A percentile compares a stretch with the other conserved stretches of the same genome.
These are phyloP conservation scores for Oscheius sp. DNA, from an alignment of 2,888 invertebrate species.

Conservation along the genomic window DNA sequence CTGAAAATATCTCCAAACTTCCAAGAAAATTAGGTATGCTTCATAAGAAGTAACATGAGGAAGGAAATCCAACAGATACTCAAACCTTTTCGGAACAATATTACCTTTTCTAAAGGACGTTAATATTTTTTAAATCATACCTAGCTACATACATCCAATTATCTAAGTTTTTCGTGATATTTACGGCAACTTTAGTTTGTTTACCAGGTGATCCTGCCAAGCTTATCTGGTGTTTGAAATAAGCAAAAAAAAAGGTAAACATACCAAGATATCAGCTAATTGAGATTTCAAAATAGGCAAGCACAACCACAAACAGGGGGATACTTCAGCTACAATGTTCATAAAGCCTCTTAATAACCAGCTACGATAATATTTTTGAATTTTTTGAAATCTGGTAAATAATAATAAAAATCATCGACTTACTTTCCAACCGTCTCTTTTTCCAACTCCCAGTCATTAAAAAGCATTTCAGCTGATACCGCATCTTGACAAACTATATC, in stretches of 20 bases:
- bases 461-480: slow-evolving; percentile 28
- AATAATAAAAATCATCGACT: no score
- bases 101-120: slow-evolving; percentile 7
- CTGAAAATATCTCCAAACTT: slow-evolving; percentile 31
- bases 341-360: slow-evolving; percentile 33
- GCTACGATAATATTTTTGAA: slow-evolving; percentile 9
- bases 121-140: background rate
- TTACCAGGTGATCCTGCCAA: background rate
- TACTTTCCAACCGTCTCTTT: slow-evolving; percentile 39
- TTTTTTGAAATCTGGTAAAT: slow-evolving; percentile 17
- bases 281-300: slow-evolving; percentile 50
- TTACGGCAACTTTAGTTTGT: background rate
- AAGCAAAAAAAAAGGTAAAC: background rate
- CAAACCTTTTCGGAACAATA: slow-evolving; percentile 16
- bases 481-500: slow-evolving; percentile 36
- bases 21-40: slow-evolving; percentile 20
- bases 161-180: background rate
- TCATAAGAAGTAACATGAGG: slow-evolving; percentile 19
- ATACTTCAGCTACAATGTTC: slow-evolving; percentile 36
- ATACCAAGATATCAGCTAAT: slow-evolving; percentile 39
- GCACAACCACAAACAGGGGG: slow-evolving; percentile 41
- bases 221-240: slow-evolving; percentile 5
- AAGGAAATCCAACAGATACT: slow-evolving; percentile 19
- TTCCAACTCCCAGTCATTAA: slow-evolving; percentile 38
- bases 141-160: slow-evolving; percentile 13